Percentiles rank a stretch among this genome's conserved stretches.
Evolutionary conservation across 2,113 vertebrate genomes (phyloP).

Genomic region (Ramphastos sulfuratus): DNA sequence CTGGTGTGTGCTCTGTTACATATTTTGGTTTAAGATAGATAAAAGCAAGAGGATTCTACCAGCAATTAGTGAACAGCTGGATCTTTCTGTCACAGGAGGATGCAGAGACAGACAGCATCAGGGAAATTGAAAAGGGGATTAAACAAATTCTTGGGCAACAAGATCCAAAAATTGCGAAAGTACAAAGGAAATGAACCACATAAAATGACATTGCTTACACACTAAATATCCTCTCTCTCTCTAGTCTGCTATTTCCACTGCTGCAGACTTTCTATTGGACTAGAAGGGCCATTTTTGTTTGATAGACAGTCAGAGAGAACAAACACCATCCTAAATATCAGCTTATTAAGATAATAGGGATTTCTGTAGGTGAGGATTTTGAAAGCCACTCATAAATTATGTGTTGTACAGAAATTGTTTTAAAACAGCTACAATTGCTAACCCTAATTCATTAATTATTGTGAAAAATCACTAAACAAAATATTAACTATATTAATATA

Average conservation of each 20-base stretch:
- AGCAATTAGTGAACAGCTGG: background rate
- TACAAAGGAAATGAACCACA: background rate
- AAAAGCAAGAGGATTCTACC: background rate
- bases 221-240: background rate
- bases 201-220: fast-evolving
- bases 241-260: background rate
- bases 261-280: background rate
- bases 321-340: background rate
- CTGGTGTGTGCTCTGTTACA: background rate
- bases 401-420: background rate
- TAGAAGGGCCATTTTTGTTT: background rate
- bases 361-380: background rate
- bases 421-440: background rate
- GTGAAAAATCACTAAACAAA: background rate
- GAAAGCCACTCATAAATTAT: background rate
- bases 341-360: background rate
- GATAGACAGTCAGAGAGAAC: background rate
- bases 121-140: background rate
- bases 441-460: background rate
- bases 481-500: background rate
- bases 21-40: background rate
- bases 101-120: background rate
- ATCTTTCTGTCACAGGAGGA: background rate
- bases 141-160: background rate
- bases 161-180: background rate